Evolutionary conservation across 2,797 vertebrate genomes (phyloP).

Genomic region (Vipera latastei): DNA sequence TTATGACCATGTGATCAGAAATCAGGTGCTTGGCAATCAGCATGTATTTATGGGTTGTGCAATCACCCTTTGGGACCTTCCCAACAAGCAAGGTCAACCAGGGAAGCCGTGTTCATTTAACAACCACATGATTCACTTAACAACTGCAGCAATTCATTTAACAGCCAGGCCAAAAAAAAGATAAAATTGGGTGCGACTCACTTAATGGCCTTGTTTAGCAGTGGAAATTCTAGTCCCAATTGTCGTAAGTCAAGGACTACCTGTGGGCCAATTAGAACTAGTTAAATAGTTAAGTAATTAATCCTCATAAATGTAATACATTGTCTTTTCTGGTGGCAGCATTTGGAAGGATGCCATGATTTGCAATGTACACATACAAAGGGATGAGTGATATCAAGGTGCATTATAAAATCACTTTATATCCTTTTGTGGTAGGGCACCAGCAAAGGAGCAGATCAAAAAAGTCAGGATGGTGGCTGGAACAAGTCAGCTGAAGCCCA

Average conservation of each 20-base stretch:
- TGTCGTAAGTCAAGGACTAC: not conserved
- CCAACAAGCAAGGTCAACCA: not conserved
- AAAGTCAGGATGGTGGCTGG: not conserved
- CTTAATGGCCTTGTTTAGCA: not conserved
- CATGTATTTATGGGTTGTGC: not conserved
- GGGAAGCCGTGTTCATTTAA: not conserved
- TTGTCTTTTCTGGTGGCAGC: not conserved
- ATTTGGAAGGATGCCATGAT: not conserved
- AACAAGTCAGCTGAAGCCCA: not conserved
- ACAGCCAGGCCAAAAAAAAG: not conserved
- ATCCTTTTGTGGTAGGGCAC: not conserved
- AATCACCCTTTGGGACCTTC: not conserved
- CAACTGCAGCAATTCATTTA: too few species aligned
- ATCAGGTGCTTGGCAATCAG: rapidly evolving
- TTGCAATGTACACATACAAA: not conserved
- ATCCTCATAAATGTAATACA: not conserved
- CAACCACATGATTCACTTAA: not conserved
- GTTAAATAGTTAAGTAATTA: not conserved
- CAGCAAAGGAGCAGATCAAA: not conserved
- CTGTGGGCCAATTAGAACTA: not conserved
- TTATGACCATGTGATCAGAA: not conserved
- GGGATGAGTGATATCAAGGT: not conserved
- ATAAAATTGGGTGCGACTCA: not conserved
- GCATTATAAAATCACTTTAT: not conserved
- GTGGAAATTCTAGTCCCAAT: not conserved